Evolutionary conservation across 2,888 invertebrate genomes (phyloP), one percentile per base, ranked within the genome.

Genomic region (Hydraecia micacea): DNA sequence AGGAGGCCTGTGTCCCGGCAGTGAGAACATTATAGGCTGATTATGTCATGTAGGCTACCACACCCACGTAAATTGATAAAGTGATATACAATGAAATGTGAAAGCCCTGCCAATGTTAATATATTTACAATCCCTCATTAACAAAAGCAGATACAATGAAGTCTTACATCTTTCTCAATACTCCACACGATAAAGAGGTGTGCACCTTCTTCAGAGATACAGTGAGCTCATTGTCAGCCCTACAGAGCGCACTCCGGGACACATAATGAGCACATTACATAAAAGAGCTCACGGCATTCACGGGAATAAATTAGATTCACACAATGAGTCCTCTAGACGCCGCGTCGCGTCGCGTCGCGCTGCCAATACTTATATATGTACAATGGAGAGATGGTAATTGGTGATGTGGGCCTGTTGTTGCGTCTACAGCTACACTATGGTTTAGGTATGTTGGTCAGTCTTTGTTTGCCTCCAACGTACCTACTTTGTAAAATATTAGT

Each of bases 211-310:
- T 39, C 39, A 25, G 39, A 46, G 36, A 32, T 55, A 55, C 55
- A 28, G 58, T 49, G 83, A 69, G 77, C 70, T 87, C 89, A 91
- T 90, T 84, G 87, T 83, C 90, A 91, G 80, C 92, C 92, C 92
- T 92, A 85, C 86, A 86, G 89, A 83, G 88, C 90, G 88, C 89
- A 88, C 75, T 80, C 70, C 87, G 78, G 80, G 84, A 88, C 86
- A 89, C 91, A 91, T 94, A 94, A 94, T 93, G 93, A 93, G 92
- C 91, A 88, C 91, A 93, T 93, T 92, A 93, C 90, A 92, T 92
- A 93, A 93, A 91, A 93, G 93, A 93, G 93, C 91, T 93, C 91
- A 88, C 91, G 92, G 92, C 91, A 95, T 94, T 94, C 94, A 94
- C 89, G 90, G 90, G 92, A 78, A 93, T 93, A 94, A 94, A 94